Evolutionary conservation across 2,888 invertebrate species (phyloP).

Genomic region (Aporophyla nigra): DNA sequence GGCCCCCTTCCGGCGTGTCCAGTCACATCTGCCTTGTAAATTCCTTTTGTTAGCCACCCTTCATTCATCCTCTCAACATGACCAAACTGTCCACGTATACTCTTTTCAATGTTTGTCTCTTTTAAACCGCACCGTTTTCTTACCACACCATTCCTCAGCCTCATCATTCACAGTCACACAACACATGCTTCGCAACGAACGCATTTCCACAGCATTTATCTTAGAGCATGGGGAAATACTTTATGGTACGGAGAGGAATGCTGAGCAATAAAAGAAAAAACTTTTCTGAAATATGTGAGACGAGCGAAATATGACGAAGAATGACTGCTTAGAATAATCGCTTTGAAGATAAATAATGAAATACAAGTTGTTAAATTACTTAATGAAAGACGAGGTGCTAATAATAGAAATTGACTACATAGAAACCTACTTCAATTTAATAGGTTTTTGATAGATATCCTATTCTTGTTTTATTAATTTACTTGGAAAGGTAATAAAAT

Average conservation of each 20-base stretch:
- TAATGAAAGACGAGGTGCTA: not conserved
- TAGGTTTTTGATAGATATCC: constrained; percentile 1
- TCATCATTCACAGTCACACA: no score
- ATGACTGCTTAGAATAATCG: constrained; percentile 2
- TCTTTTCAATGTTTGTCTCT: no score
- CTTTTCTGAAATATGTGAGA: not conserved
- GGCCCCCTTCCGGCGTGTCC: no score
- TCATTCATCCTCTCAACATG: no score
- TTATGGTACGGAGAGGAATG: not conserved
- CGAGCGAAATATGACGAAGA: constrained; percentile 13
- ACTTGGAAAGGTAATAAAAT: constrained; percentile 30
- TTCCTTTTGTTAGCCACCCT: no score
- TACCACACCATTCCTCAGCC: no score
- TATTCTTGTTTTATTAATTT: constrained; percentile 28
- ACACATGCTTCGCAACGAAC: no score
- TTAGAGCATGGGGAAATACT: no score
- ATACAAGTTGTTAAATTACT: constrained; percentile 13
- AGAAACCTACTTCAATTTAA: not conserved
- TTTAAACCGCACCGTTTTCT: no score
- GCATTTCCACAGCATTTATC: no score
- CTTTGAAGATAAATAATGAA: not conserved
- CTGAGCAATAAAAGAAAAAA: constrained; percentile 6
- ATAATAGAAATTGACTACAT: not conserved
- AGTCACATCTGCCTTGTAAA: no score
- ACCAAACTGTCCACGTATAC: no score